phyloP scores from a whole-genome alignment of 2,113 vertebrate genomes.

The Acrocephalus arundinaceus region DNA sequence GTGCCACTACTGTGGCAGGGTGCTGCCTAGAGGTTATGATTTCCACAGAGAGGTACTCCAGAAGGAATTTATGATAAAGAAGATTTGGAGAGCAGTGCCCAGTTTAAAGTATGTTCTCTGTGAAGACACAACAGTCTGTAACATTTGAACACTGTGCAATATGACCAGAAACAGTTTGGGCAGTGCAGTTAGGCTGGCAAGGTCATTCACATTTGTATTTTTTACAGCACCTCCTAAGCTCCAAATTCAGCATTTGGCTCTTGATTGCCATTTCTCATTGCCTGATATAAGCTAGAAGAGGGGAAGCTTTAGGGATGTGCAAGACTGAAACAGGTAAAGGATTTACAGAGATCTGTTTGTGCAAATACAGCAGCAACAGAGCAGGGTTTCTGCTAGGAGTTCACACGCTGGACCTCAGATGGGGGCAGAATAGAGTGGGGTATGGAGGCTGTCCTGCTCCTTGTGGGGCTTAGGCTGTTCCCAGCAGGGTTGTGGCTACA shows the following conservation, averaged over 20 bases:
- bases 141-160: neutral
- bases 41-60: neutral
- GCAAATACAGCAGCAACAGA: neutral
- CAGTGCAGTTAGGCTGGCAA: neutral
- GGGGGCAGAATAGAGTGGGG: neutral
- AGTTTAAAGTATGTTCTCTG: neutral
- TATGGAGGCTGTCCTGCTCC: neutral
- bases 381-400: neutral
- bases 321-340: neutral
- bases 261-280: neutral
- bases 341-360: neutral
- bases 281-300: neutral
- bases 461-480: neutral
- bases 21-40: neutral
- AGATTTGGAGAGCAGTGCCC: neutral
- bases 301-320: neutral
- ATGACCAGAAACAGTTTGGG: neutral
- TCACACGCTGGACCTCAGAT: rapidly evolving
- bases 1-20: neutral
- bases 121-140: neutral
- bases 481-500: neutral
- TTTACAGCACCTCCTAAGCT: neutral
- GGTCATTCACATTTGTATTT: neutral
- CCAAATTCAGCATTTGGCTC: neutral
- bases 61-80: neutral